Conservation (phyloP, 2,113 vertebrate genomes). For the Garra rufa region DNA sequence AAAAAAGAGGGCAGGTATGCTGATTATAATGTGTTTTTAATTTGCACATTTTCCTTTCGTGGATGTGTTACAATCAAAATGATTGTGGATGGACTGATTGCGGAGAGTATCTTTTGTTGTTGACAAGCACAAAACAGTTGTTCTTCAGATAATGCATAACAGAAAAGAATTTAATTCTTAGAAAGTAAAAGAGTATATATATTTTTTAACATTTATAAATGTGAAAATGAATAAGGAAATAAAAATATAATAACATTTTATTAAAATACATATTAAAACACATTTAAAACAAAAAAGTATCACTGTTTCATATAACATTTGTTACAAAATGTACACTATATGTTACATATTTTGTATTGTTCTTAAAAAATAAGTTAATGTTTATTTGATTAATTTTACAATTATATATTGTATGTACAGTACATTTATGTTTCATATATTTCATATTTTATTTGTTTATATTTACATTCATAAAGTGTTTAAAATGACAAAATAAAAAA, state of each 20-base stretch:
- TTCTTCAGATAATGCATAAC: not conserved
- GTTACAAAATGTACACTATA: too few species aligned
- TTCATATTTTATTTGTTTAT: too few species aligned
- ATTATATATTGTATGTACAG: too few species aligned
- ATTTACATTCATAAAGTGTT: too few species aligned
- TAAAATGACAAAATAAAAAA: too few species aligned
- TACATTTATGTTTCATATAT: too few species aligned
- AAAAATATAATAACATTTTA: not conserved
- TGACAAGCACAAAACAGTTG: not conserved
- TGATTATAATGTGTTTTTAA: not conserved
- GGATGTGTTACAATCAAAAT: not conserved
- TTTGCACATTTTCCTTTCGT: not conserved
- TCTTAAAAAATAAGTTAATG: too few species aligned
- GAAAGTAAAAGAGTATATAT: not conserved
- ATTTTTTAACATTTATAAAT: not conserved
- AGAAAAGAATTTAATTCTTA: not conserved
- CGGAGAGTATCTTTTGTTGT: not conserved
- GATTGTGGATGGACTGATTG: not conserved
- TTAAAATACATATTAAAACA: not conserved
- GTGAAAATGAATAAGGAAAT: not conserved
- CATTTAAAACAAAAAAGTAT: not conserved
- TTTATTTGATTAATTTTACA: too few species aligned
- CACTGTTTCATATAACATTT: not conserved
- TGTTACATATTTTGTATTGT: too few species aligned
- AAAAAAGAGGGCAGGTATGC: conserved; percentile 97